These are phyloP conservation scores for Corvus moneduloides DNA, from an alignment of 2,113 vertebrate genomes.

Conservation along the genomic window DNA sequence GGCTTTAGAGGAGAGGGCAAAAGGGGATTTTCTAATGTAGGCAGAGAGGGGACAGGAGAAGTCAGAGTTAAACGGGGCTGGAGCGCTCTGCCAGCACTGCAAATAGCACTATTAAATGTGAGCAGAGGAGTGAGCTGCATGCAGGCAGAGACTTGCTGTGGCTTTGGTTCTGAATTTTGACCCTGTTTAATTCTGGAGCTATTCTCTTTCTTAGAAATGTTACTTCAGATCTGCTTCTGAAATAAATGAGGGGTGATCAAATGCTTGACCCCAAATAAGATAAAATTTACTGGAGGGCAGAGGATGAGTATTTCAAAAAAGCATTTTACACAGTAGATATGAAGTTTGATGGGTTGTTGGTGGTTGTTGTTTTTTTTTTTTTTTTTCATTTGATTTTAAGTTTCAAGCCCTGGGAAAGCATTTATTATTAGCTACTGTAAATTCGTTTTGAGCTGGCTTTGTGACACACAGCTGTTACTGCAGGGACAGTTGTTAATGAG, in stretches of 20 bases:
- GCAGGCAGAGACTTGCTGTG: not conserved
- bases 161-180: not conserved
- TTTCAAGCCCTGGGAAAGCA: not conserved
- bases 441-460: slow-evolving; percentile 21
- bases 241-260: not conserved
- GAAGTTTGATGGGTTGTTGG: not conserved
- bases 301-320: not conserved
- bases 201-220: not conserved
- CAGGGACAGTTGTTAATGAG: not conserved
- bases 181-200: not conserved
- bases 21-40: not conserved
- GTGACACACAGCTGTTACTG: slow-evolving; percentile 41
- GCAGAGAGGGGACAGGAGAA: not conserved
- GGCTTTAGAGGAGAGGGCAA: not conserved
- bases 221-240: not conserved
- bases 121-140: not conserved
- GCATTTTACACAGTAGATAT: not conserved
- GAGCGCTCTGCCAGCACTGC: not conserved
- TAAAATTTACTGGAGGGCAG: not conserved
- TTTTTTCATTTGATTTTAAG: not conserved
- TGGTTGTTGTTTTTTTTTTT: not conserved
- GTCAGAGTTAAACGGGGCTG: not conserved
- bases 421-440: slow-evolving; percentile 29
- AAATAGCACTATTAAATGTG: not conserved
- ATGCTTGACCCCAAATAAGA: not conserved